phyloP scores from a whole-genome alignment of 2,797 vertebrate species.

The Chelon labrosus region DNA sequence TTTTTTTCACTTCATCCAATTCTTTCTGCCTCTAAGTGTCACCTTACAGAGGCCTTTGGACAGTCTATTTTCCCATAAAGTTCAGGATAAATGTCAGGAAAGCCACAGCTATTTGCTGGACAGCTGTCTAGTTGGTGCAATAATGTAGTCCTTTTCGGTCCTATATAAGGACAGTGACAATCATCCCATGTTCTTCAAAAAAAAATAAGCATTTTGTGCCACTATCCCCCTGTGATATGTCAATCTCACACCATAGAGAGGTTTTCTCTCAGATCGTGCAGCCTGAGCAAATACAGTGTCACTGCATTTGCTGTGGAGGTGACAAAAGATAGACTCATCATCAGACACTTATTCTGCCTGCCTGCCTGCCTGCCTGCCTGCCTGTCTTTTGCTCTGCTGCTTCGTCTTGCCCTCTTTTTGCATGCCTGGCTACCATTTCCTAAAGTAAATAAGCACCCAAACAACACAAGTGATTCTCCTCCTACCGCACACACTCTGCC shows the following conservation, averaged over 20 bases:
- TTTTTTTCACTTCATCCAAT: neutral
- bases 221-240: conserved; percentile 2
- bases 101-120: conserved; percentile 27
- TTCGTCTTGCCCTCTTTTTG: conserved; percentile 39
- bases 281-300: conserved; percentile 33
- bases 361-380: conserved; percentile 2
- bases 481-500: conserved; percentile 23
- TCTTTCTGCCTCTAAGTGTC: neutral
- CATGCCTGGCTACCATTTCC: conserved; percentile 54
- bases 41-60: neutral
- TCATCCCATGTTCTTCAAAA: conserved; percentile 10
- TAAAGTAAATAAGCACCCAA: conserved; percentile 68
- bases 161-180: conserved; percentile 18
- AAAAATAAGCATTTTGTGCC: conserved; percentile 33
- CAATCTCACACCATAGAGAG: conserved; percentile 25
- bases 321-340: conserved; percentile 42
- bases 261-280: conserved; percentile 15
- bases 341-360: conserved; percentile 34
- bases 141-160: neutral
- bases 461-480: conserved; percentile 44
- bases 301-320: conserved; percentile 23
- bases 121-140: conserved; percentile 23
- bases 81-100: conserved; percentile 5
- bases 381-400: conserved; percentile 34
- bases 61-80: conserved; percentile 28